Conservation (phyloP, 1,140 invertebrate species). For the Brachionus rotundiformis region DNA sequence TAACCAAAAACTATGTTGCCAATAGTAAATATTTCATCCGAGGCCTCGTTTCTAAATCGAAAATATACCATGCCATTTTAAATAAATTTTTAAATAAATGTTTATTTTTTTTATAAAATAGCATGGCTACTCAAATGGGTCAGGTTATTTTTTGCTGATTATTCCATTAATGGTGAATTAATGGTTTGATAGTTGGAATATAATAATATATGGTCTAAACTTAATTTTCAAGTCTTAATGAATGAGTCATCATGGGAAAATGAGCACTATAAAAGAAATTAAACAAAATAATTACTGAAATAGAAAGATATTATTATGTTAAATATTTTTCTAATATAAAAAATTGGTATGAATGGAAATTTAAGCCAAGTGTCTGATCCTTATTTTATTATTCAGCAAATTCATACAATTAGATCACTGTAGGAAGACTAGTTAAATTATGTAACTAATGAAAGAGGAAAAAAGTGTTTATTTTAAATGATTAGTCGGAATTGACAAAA, state of each 20-base stretch:
- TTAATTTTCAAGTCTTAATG: no score
- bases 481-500: slow-evolving; percentile 3
- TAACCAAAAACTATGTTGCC: no score
- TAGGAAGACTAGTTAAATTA: neutral
- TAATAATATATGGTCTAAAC: no score
- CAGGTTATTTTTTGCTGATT: no score
- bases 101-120: no score
- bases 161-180: no score
- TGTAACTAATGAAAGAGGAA: neutral
- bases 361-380: neutral
- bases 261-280: neutral
- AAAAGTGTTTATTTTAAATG: neutral
- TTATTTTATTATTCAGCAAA: neutral
- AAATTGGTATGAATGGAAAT: neutral
- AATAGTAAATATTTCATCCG: no score
- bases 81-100: no score
- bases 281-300: neutral
- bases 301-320: neutral
- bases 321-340: neutral
- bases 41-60: no score
- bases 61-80: no score
- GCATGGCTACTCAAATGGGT: no score
- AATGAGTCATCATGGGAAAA: neutral
- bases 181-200: no score
- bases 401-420: neutral